A percentile compares a stretch with the other conserved stretches of the same genome.
Evolutionary conservation across 2,888 invertebrate genomes (phyloP).

Genomic region (Chymomyza procnemis): DNA sequence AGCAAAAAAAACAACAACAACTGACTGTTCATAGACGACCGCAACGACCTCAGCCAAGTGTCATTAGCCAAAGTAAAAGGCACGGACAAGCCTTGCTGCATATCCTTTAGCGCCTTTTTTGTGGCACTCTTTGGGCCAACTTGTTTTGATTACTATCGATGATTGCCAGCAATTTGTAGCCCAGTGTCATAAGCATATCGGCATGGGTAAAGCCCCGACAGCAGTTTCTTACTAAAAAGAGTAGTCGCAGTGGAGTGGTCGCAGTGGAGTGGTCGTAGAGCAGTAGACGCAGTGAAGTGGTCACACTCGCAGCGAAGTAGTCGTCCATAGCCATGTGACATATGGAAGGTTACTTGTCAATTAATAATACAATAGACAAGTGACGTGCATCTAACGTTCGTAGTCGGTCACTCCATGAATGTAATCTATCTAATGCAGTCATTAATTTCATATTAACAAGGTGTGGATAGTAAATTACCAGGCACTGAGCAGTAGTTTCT

Average conservation of each 20-base stretch:
- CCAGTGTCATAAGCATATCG: not conserved
- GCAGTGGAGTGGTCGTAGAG: no score
- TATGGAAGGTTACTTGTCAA: not conserved
- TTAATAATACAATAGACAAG: not conserved
- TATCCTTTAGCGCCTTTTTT: not conserved
- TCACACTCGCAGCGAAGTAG: no score
- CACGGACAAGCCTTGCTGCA: not conserved
- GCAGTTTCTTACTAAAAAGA: not conserved
- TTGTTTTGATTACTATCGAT: conserved; percentile 54
- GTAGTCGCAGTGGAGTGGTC: not conserved
- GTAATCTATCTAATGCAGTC: conserved; percentile 78
- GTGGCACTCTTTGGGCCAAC: not conserved
- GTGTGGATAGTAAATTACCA: conserved; percentile 78
- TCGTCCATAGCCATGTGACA: not conserved
- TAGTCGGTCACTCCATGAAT: conserved; percentile 26
- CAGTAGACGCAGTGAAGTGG: no score
- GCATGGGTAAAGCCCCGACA: not conserved
- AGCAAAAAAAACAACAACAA: conserved; percentile 24
- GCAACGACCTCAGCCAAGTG: not conserved
- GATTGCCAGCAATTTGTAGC: conserved; percentile 52
- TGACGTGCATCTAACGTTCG: not conserved
- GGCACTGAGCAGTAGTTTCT: conserved; percentile 18
- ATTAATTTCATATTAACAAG: conserved; percentile 81
- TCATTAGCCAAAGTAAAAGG: not conserved
- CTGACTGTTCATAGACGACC: not conserved